Evolutionary conservation across 2,797 vertebrate species (phyloP).

Genomic region (Gobionotothen gibberifrons): DNA sequence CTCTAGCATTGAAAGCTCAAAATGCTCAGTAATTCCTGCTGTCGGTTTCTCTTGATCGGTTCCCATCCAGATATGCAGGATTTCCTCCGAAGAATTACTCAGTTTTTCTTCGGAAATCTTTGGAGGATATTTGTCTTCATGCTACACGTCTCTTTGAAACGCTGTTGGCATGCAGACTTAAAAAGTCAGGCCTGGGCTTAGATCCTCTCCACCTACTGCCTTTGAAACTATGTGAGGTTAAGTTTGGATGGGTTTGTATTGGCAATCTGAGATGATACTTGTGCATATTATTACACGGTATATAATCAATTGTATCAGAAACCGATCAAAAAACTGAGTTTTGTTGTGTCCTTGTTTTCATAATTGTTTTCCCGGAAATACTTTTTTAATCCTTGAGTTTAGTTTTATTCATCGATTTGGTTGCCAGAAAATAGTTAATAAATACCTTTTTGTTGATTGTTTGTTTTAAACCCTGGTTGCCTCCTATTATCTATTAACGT

Average conservation of each 20-base stretch:
- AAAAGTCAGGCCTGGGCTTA: neutral
- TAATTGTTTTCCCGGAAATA: too few species aligned
- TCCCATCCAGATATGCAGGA: neutral
- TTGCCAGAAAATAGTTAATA: neutral
- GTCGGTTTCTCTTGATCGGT: neutral
- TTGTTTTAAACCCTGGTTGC: neutral
- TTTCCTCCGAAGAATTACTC: neutral
- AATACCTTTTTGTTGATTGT: neutral
- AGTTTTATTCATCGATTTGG: neutral
- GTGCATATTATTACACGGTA: neutral
- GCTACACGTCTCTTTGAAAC: neutral
- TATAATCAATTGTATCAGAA: too few species aligned
- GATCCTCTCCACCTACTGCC: neutral
- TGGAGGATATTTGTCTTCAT: neutral
- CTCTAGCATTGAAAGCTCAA: neutral
- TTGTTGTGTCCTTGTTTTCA: too few species aligned
- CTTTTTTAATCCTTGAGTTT: neutral
- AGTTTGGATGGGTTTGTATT: neutral
- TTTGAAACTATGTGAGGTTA: neutral
- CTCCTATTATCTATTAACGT: neutral
- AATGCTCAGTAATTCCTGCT: neutral
- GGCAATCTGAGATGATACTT: neutral
- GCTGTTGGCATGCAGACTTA: neutral
- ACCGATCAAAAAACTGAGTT: too few species aligned
- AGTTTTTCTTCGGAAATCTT: constrained; percentile 8